phyloP scores from a whole-genome alignment of 37 sponge, comb jelly and placozoan species.

The Cliona cf. orientalis region DNA sequence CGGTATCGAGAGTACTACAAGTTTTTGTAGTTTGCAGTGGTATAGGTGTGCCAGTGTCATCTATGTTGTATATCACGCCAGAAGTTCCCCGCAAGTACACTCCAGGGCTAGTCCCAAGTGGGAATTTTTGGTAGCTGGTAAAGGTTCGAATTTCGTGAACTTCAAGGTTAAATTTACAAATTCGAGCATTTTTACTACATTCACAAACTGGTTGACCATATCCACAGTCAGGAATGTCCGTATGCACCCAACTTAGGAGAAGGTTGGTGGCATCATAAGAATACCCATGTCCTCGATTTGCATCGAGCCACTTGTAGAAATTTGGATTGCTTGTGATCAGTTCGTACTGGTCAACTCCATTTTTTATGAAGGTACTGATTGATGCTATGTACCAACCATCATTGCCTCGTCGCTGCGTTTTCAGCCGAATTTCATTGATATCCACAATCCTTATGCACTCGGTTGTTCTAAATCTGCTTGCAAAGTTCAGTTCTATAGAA shows the following conservation, averaged over 20 bases:
- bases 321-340: neutral
- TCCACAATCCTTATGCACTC: too few relatives aligned
- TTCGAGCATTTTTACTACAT: neutral
- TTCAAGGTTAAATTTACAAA: slow-evolving; percentile 11
- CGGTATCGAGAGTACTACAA: neutral
- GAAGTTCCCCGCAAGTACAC: neutral
- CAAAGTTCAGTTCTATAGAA: too few relatives aligned
- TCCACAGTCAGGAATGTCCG: slow-evolving; percentile 13
- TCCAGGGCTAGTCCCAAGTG: neutral
- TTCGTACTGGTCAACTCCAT: neutral
- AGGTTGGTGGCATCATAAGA: slow-evolving; percentile 8
- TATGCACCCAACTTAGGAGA: neutral
- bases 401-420: neutral
- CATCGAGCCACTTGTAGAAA: slow-evolving; percentile 30
- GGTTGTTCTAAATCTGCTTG: too few relatives aligned
- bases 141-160: slow-evolving; percentile 43
- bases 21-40: neutral
- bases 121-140: slow-evolving; percentile 23
- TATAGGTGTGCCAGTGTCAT: neutral
- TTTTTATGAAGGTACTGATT: neutral
- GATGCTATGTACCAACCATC: neutral
- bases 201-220: slow-evolving; percentile 25
- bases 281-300: neutral
- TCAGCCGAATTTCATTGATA: too few relatives aligned
- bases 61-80: neutral